Evolutionary conservation across 2,888 invertebrate species (phyloP).

Genomic region (Terebella lapidaria): DNA sequence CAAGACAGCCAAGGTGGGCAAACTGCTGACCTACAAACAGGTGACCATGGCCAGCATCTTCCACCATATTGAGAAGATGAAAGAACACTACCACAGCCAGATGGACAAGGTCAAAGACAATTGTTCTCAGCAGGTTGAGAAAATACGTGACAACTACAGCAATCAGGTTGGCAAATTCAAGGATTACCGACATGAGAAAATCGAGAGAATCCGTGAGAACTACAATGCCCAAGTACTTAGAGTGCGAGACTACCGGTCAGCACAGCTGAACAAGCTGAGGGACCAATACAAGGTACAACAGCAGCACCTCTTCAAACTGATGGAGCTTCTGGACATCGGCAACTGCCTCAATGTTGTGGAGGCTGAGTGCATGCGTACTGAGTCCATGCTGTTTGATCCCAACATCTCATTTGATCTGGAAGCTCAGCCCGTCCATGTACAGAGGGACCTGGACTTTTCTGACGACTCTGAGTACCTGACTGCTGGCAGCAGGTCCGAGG

Average conservation of each 20-base stretch:
- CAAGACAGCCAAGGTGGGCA: constrained; percentile 30
- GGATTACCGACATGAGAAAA: constrained; percentile 82
- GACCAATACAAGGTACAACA: constrained; percentile 95
- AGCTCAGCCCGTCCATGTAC: constrained; percentile 6
- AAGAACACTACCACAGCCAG: constrained; percentile 89
- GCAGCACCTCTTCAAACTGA: constrained; percentile 85
- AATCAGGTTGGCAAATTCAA: constrained; percentile 82
- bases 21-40: constrained; percentile 18
- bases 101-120: constrained; percentile 84
- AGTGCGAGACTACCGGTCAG: constrained; percentile 89
- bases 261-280: constrained; percentile 79
- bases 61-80: constrained; percentile 63
- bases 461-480: constrained; percentile 17
- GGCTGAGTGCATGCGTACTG: constrained; percentile 67
- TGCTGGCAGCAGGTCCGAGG: constrained; percentile 14
- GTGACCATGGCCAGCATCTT: constrained; percentile 23
- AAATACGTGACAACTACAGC: constrained; percentile 86
- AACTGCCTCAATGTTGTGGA: constrained; percentile 66
- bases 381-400: constrained; percentile 60
- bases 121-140: constrained; percentile 88
- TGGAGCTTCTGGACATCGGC: constrained; percentile 90
- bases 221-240: constrained; percentile 92
- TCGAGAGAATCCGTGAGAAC: constrained; percentile 90
- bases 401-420: constrained; percentile 30
- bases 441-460: background rate